phyloP scores from a whole-genome alignment of 2,113 vertebrate species.

The Plectropomus leopardus region DNA sequence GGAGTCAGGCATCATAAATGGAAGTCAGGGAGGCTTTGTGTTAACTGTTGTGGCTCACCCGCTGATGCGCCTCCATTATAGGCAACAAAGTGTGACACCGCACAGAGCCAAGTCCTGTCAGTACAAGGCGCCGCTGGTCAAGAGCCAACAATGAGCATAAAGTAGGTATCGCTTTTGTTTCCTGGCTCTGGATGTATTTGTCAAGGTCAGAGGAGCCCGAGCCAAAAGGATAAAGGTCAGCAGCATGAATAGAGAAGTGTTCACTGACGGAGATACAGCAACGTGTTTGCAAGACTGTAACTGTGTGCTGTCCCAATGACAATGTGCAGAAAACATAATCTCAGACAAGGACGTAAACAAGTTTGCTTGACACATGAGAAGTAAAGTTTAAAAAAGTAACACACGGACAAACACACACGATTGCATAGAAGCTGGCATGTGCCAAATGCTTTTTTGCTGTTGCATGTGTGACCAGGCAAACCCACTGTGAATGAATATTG shows the following conservation, averaged over 20 bases:
- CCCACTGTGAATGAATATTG: conserved; percentile 64
- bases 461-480: conserved; percentile 42
- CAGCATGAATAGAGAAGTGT: conserved; percentile 44
- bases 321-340: neutral
- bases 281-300: neutral
- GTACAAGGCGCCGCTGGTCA: conserved; percentile 32
- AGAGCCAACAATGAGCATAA: conserved; percentile 56
- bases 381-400: neutral
- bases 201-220: conserved; percentile 60
- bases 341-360: conserved; percentile 1
- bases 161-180: conserved; percentile 71
- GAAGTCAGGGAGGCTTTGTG: conserved; percentile 20
- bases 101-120: conserved; percentile 41
- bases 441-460: conserved; percentile 25
- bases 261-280: conserved; percentile 39
- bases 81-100: conserved; percentile 28
- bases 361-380: conserved; percentile 11
- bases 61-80: conserved; percentile 44
- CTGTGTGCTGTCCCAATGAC: conserved; percentile 4
- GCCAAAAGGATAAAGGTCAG: conserved; percentile 66
- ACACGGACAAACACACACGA: neutral
- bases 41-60: conserved; percentile 20
- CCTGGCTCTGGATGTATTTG: conserved; percentile 61
- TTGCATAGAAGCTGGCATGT: neutral
- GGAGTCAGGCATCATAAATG: neutral